These are phyloP conservation scores for Zoanthus solanderi DNA, from an alignment of 92 coral and sea anemone genomes.

Conservation along the genomic window DNA sequence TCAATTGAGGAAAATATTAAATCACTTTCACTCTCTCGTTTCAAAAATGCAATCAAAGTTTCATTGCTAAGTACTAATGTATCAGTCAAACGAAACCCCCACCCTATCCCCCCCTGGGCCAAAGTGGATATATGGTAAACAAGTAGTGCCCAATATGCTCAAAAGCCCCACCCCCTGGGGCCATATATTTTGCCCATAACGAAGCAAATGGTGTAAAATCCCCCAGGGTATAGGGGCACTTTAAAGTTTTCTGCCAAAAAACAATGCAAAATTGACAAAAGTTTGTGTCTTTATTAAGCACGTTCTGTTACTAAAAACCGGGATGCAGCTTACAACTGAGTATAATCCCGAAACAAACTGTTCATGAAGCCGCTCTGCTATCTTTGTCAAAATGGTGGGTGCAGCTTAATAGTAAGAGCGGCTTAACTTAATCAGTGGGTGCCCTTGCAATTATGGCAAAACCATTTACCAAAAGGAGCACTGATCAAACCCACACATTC, in stretches of 20 bases:
- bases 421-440: slow-evolving; percentile 19
- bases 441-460: slow-evolving; percentile 28
- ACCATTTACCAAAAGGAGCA: slow-evolving; percentile 38
- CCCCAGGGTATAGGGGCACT: slow-evolving; percentile 46
- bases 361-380: background rate
- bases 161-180: slow-evolving; percentile 46
- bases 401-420: slow-evolving; percentile 24
- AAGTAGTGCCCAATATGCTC: slow-evolving; percentile 46
- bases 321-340: slow-evolving; percentile 31
- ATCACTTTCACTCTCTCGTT: no score
- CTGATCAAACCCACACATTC: slow-evolving; percentile 12
- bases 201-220: slow-evolving; percentile 43
- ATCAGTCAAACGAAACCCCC: slow-evolving; percentile 39
- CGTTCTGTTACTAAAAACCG: slow-evolving; percentile 27
- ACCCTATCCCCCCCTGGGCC: slow-evolving; percentile 40
- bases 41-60: no score
- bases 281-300: slow-evolving; percentile 24
- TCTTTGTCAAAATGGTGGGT: background rate
- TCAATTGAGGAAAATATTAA: no score
- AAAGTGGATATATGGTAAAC: slow-evolving; percentile 37
- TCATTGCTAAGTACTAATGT: background rate
- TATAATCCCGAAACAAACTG: slow-evolving; percentile 28
- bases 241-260: slow-evolving; percentile 20
- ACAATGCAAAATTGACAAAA: slow-evolving; percentile 30
- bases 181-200: slow-evolving; percentile 41